Percentiles rank a stretch among this genome's conserved stretches.
phyloP scores from a whole-genome alignment of 2,797 vertebrate genomes.

The Chaetodon trifasciatus region DNA sequence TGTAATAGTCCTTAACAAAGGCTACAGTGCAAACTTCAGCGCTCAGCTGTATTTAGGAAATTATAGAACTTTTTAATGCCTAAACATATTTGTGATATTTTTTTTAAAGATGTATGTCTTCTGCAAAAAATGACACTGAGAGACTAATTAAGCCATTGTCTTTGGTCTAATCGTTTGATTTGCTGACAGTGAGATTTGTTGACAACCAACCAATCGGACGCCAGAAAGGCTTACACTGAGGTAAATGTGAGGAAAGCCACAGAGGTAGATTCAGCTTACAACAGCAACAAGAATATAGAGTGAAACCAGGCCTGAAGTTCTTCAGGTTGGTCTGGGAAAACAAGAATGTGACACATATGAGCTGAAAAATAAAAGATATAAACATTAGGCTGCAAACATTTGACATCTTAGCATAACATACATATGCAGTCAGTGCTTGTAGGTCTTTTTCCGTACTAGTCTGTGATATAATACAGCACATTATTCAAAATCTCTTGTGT shows the following conservation, averaged over 20 bases:
- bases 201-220: background rate
- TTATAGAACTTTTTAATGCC: background rate
- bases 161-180: background rate
- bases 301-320: background rate
- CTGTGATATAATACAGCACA: background rate
- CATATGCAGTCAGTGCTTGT: no score
- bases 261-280: background rate
- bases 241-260: background rate
- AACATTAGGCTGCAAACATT: background rate
- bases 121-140: background rate
- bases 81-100: background rate
- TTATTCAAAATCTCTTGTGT: constrained; percentile 10
- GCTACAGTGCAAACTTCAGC: background rate
- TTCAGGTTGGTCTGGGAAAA: background rate
- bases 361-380: no score
- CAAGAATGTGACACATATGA: background rate
- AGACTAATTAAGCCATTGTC: background rate
- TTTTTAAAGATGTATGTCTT: background rate
- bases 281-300: background rate
- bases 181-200: background rate
- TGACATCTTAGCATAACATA: background rate
- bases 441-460: background rate
- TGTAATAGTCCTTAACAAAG: background rate
- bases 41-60: background rate
- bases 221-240: background rate